Conservation (phyloP, 2,888 invertebrate species). For the Scaptomyza parva region DNA sequence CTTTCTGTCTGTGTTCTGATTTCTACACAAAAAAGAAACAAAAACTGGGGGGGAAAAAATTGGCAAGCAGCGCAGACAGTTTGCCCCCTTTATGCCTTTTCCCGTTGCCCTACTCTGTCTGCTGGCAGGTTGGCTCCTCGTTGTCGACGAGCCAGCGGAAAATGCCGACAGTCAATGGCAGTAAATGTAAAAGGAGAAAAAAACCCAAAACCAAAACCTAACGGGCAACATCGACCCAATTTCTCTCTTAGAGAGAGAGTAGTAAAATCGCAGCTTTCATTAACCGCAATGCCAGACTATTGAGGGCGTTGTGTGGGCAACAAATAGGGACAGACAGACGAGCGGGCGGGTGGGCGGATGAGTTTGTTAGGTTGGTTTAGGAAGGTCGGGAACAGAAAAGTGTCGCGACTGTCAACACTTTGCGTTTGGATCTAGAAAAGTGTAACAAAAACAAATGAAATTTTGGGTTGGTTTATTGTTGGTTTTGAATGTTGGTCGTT, state of each 20-base stretch:
- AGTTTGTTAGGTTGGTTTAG: no score
- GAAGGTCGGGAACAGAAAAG: conserved; percentile 16
- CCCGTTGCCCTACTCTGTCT: not conserved
- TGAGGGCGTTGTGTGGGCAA: conserved; percentile 4
- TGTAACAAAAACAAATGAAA: conserved; percentile 30
- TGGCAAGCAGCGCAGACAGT: conserved; percentile 59
- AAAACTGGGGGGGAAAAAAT: conserved; percentile 16
- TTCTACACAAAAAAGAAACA: not conserved
- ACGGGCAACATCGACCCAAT: conserved; percentile 62
- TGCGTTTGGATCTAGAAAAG: conserved; percentile 35
- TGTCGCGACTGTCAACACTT: conserved; percentile 62
- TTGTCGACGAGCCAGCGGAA: conserved; percentile 49
- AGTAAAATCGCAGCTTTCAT: conserved; percentile 72
- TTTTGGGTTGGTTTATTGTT: conserved; percentile 39
- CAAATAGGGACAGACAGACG: not conserved
- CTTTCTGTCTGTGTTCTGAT: not conserved
- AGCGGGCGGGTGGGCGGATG: not conserved
- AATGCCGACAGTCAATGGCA: conserved; percentile 61
- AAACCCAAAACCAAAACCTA: conserved; percentile 2
- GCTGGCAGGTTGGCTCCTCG: conserved; percentile 40
- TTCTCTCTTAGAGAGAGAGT: conserved; percentile 48
- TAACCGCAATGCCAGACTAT: conserved; percentile 71
- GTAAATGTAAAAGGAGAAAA: conserved; percentile 60
- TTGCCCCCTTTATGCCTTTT: not conserved
- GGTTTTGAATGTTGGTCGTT: not conserved